A percentile compares a stretch with the other conserved stretches of the same genome.
phyloP scores from a whole-genome alignment of 1,140 invertebrate species.

The Mamestra configurata region DNA sequence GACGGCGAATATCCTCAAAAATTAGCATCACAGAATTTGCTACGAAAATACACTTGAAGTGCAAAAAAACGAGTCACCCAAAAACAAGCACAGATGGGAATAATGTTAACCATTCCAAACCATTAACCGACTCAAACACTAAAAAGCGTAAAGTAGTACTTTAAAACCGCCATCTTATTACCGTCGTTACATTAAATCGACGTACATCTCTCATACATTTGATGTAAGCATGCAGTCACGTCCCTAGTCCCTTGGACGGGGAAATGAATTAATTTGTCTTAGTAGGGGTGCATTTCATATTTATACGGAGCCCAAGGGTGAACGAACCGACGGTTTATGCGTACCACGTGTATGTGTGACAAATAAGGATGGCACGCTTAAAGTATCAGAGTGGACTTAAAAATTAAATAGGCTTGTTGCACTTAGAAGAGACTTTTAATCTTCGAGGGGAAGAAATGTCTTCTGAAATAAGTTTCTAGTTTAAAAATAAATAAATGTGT shows the following conservation, averaged over 20 bases:
- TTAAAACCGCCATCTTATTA: slow-evolving; percentile 62
- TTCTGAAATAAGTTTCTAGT: not conserved
- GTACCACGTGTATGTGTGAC: slow-evolving; percentile 49
- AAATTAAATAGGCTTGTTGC: slow-evolving; percentile 1
- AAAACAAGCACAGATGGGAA: slow-evolving; percentile 2
- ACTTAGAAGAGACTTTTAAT: not conserved
- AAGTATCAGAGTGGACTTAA: slow-evolving; percentile 30
- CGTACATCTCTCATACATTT: slow-evolving; percentile 71
- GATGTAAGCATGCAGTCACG: slow-evolving; percentile 78
- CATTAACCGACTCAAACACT: slow-evolving; percentile 39
- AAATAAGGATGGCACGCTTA: slow-evolving; percentile 32
- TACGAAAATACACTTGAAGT: not conserved
- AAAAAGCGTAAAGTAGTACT: slow-evolving; percentile 47
- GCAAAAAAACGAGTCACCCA: not conserved
- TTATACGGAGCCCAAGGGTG: slow-evolving; percentile 71
- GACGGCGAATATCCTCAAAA: no score
- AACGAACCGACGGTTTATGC: slow-evolving; percentile 66
- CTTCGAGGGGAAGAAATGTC: not conserved
- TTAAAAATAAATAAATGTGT: not conserved
- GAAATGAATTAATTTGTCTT: slow-evolving; percentile 87
- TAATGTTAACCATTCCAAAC: slow-evolving; percentile 30
- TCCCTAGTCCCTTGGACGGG: slow-evolving; percentile 77
- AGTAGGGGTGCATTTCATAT: slow-evolving; percentile 85
- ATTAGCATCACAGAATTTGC: no score
- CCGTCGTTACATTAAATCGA: slow-evolving; percentile 73